Evolutionary conservation across 2,888 invertebrate species (phyloP).

Genomic region (Clusia tigrina): DNA sequence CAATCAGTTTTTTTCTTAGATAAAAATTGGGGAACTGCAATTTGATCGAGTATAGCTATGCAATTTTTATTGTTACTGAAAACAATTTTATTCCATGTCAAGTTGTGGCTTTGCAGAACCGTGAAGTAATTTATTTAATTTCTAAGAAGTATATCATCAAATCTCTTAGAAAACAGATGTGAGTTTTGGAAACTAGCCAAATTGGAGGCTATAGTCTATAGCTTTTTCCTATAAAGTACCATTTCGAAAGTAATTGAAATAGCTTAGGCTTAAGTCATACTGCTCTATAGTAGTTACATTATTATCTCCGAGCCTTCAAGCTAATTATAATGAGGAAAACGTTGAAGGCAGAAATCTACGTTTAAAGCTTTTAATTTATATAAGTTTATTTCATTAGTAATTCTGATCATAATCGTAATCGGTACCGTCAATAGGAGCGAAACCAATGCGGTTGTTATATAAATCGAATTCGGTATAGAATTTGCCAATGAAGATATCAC

Average conservation of each 20-base stretch:
- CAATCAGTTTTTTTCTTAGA: neutral
- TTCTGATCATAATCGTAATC: too few species aligned
- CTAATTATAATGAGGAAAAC: neutral
- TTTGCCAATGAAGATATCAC: slow-evolving; percentile 92
- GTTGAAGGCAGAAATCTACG: too few species aligned
- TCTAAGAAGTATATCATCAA: neutral
- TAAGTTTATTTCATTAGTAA: too few species aligned
- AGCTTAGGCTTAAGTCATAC: too few species aligned
- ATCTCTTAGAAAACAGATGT: neutral
- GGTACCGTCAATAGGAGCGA: slow-evolving; percentile 71
- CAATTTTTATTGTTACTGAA: neutral
- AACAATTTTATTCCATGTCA: neutral
- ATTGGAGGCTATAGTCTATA: neutral
- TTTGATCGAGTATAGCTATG: neutral
- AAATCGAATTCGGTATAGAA: slow-evolving; percentile 94
- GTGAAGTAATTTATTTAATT: neutral
- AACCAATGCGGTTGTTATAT: slow-evolving; percentile 82
- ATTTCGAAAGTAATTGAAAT: too few species aligned
- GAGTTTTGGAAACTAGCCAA: too few species aligned
- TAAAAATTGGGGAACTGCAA: neutral
- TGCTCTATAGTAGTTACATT: too few species aligned
- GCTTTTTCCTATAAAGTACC: neutral
- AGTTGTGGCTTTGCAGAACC: neutral
- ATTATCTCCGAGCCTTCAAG: neutral
- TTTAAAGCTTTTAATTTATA: too few species aligned